Evolutionary conservation across 1,140 invertebrate genomes (phyloP).

Genomic region (Druon quercuslanigerum): DNA sequence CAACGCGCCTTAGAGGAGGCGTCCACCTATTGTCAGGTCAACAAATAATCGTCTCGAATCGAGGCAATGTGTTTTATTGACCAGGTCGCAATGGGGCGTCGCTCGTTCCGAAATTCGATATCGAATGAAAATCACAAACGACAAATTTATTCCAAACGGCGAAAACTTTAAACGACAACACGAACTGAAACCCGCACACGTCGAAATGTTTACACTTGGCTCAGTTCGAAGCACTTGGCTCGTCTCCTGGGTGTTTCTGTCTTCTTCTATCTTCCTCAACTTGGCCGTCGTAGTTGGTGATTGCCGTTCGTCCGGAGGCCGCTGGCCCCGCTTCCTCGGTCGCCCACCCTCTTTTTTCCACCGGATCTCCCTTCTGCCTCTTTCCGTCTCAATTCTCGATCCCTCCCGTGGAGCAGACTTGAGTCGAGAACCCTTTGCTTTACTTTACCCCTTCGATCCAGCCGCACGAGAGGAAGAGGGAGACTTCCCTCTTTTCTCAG

Average conservation of each 20-base stretch:
- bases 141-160: neutral
- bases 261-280: conserved; percentile 34
- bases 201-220: conserved; percentile 11
- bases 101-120: too few relatives aligned
- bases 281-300: conserved; percentile 8
- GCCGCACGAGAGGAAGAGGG: conserved; percentile 39
- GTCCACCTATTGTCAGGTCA: conserved; percentile 29
- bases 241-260: conserved; percentile 16
- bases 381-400: conserved; percentile 18
- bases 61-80: conserved; percentile 13
- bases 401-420: conserved; percentile 32
- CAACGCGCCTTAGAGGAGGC: conserved; percentile 22
- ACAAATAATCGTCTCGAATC: conserved; percentile 10
- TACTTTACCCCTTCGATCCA: conserved; percentile 38
- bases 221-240: conserved; percentile 9
- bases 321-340: conserved; percentile 26
- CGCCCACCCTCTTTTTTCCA: conserved; percentile 27
- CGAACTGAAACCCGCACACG: conserved; percentile 7
- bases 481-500: conserved; percentile 43
- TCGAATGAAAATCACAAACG: neutral
- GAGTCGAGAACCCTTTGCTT: conserved; percentile 19
- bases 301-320: conserved; percentile 15
- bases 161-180: conserved; percentile 28
- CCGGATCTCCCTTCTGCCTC: conserved; percentile 31
- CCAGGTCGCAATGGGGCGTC: neutral